These are phyloP conservation scores for Taenioides sp. DNA, from an alignment of 2,797 vertebrate genomes.

Conservation along the genomic window DNA sequence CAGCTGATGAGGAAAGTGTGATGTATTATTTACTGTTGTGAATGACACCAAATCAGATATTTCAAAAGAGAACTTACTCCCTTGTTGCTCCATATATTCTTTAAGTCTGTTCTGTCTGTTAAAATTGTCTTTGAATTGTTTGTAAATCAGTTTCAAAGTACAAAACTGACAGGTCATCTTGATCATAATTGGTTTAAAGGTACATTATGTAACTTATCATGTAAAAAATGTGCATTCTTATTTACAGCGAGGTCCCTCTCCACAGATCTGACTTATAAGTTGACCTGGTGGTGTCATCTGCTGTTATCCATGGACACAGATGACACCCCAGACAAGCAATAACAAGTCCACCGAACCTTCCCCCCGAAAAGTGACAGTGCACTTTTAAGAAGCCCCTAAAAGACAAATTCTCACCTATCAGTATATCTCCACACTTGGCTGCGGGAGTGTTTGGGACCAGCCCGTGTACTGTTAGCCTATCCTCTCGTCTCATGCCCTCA, in stretches of 20 bases:
- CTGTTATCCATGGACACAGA: too few species aligned
- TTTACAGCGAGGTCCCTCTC: too few species aligned
- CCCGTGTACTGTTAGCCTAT: slow-evolving; percentile 86
- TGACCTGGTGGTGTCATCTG: too few species aligned
- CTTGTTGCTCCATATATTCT: neutral
- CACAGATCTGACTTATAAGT: too few species aligned
- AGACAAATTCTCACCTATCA: slow-evolving; percentile 84
- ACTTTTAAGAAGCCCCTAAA: too few species aligned
- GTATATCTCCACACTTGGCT: slow-evolving; percentile 85
- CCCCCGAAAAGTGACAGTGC: too few species aligned
- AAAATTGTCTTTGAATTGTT: neutral
- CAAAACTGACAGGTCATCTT: neutral
- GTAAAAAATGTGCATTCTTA: too few species aligned
- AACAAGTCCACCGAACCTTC: too few species aligned
- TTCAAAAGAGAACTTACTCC: neutral
- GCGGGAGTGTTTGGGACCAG: slow-evolving; percentile 88
- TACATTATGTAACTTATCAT: too few species aligned
- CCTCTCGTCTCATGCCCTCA: slow-evolving; percentile 57
- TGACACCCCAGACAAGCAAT: too few species aligned
- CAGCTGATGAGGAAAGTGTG: neutral
- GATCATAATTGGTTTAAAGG: neutral
- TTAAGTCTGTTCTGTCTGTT: neutral
- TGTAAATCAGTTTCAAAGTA: neutral
- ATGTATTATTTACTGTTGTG: too few species aligned
- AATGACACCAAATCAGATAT: too few species aligned